phyloP scores from a whole-genome alignment of 2,113 vertebrate species.

The Phrynosoma blainvillii region DNA sequence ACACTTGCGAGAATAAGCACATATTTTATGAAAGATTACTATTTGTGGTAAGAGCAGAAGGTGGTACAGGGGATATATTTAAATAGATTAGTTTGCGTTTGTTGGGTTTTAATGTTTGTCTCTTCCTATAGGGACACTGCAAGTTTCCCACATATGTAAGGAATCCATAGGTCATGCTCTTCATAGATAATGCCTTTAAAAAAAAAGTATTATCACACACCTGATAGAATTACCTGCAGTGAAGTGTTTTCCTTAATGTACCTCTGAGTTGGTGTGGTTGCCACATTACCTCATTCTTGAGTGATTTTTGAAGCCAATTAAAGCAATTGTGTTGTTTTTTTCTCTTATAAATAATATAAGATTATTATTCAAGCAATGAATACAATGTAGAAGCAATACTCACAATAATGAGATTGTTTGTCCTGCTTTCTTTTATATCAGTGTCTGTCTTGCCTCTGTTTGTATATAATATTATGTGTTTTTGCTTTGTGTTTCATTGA shows the following conservation, averaged over 20 bases:
- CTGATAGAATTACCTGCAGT: neutral
- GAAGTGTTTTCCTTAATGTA: neutral
- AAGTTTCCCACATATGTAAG: neutral
- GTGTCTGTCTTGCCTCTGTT: neutral
- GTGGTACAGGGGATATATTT: neutral
- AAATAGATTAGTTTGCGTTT: neutral
- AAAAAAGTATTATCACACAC: too few species aligned
- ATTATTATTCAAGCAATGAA: too few species aligned
- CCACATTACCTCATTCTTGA: too few species aligned
- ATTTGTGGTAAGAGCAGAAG: neutral
- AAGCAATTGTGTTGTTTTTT: too few species aligned
- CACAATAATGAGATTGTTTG: neutral
- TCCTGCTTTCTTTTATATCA: neutral
- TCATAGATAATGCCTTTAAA: neutral
- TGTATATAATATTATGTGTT: constrained; percentile 9
- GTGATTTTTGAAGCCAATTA: too few species aligned
- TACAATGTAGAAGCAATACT: too few species aligned
- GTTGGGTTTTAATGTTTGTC: neutral
- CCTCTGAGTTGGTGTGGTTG: neutral
- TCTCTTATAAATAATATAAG: too few species aligned
- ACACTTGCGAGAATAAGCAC: neutral
- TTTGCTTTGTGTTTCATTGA: neutral
- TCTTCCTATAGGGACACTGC: neutral
- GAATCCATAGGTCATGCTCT: neutral
- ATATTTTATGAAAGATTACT: neutral